These are phyloP conservation scores for Columba livia DNA, from an alignment of 2,113 vertebrate species.

Conservation along the genomic window DNA sequence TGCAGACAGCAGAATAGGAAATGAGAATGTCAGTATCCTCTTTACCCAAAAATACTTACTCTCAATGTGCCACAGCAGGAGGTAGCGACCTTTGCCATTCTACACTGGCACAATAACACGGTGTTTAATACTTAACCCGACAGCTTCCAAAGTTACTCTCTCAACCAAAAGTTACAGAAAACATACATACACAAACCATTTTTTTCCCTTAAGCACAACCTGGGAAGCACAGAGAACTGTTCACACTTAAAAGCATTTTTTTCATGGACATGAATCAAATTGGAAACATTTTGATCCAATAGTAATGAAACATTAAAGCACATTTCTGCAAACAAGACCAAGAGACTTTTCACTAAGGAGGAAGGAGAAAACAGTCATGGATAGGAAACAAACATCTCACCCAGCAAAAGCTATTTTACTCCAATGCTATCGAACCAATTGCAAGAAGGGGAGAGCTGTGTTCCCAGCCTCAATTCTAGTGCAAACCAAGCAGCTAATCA, in stretches of 20 bases:
- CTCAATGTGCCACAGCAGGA: not conserved
- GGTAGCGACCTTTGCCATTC: not conserved
- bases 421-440: not conserved
- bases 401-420: not conserved
- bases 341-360: not conserved
- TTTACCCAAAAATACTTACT: not conserved
- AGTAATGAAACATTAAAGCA: not conserved
- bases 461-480: not conserved
- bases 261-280: not conserved
- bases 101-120: not conserved
- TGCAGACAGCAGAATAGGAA: not conserved
- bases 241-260: not conserved
- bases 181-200: not conserved
- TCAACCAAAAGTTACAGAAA: not conserved
- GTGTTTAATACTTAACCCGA: not conserved
- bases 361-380: not conserved
- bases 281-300: not conserved
- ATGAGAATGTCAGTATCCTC: not conserved
- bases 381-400: not conserved
- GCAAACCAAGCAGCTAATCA: not conserved
- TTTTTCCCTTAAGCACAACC: not conserved
- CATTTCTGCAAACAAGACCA: not conserved
- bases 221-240: not conserved
- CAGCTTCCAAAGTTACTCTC: not conserved
- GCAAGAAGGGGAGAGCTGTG: not conserved